These are phyloP conservation scores for Epizoanthus ramosus DNA, from an alignment of 92 coral and sea anemone genomes.

Conservation along the genomic window DNA sequence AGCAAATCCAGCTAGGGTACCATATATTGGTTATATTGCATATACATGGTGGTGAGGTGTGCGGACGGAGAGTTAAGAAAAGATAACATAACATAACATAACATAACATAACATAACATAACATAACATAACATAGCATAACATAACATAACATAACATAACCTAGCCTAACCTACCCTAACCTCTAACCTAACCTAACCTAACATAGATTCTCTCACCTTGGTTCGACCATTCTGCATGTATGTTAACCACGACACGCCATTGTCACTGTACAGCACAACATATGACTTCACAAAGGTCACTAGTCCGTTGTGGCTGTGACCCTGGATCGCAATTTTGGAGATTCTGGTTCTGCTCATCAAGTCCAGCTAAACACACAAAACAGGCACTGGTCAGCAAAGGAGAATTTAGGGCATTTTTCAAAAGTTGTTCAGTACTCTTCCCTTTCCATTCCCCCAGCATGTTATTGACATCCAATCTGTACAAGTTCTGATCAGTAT, in stretches of 20 bases:
- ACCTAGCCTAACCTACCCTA: not conserved
- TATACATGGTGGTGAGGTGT: no score
- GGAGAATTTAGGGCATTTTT: not conserved
- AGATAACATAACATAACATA: no score
- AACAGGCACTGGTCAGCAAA: not conserved
- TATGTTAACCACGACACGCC: slow-evolving; percentile 56
- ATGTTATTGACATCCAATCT: not conserved
- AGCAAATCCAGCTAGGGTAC: no score
- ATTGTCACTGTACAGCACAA: slow-evolving; percentile 59
- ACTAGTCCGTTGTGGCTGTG: slow-evolving; percentile 42
- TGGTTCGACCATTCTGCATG: slow-evolving; percentile 56
- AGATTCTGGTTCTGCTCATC: slow-evolving; percentile 50
- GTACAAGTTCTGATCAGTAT: not conserved
- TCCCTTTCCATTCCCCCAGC: not conserved
- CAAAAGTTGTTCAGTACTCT: no score
- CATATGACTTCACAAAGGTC: slow-evolving; percentile 62
- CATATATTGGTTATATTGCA: no score
- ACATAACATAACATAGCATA: no score
- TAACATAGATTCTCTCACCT: slow-evolving; percentile 47
- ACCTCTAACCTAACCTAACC: no score
- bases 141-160: not conserved
- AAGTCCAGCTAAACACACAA: slow-evolving; percentile 66
- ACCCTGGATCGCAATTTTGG: slow-evolving; percentile 71
- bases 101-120: no score
- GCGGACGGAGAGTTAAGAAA: no score